Evolutionary conservation across 2,797 vertebrate species (phyloP).

Genomic region (Synanceia verrucosa): DNA sequence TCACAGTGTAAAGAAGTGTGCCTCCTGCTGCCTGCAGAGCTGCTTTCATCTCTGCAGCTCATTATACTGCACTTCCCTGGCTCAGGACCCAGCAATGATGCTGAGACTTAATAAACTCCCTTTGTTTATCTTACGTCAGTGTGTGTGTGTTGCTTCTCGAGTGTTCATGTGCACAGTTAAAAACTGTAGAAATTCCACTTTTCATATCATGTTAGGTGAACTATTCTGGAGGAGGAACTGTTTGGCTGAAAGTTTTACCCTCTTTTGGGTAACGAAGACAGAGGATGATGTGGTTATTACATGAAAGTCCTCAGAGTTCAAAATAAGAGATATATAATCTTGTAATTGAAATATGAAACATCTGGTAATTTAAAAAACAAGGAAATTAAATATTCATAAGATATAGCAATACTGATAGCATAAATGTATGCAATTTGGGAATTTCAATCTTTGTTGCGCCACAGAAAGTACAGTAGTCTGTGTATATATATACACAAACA

Average conservation of each 20-base stretch:
- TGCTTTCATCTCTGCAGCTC: constrained; percentile 71
- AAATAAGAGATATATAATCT: neutral
- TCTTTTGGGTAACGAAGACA: neutral
- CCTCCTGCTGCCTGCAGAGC: constrained; percentile 66
- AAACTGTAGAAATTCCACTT: neutral
- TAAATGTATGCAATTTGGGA: neutral
- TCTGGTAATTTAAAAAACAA: neutral
- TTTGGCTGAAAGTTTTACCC: neutral
- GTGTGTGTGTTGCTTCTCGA: constrained; percentile 13
- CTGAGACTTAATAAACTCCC: constrained; percentile 59
- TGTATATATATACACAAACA: too few species aligned
- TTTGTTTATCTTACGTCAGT: constrained; percentile 55
- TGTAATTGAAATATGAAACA: neutral
- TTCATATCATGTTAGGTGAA: neutral
- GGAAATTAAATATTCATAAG: neutral
- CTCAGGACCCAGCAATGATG: constrained; percentile 51
- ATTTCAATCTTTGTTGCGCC: too few species aligned
- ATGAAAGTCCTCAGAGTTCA: neutral
- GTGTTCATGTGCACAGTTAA: neutral
- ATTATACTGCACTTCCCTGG: constrained; percentile 52
- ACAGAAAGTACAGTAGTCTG: too few species aligned
- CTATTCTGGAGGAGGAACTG: neutral
- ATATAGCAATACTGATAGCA: neutral
- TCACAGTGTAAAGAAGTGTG: constrained; percentile 53
- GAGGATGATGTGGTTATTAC: neutral